Base-by-base conservation (phyloP, 2,888 invertebrate genomes). In the Callosobruchus maculatus region DNA sequence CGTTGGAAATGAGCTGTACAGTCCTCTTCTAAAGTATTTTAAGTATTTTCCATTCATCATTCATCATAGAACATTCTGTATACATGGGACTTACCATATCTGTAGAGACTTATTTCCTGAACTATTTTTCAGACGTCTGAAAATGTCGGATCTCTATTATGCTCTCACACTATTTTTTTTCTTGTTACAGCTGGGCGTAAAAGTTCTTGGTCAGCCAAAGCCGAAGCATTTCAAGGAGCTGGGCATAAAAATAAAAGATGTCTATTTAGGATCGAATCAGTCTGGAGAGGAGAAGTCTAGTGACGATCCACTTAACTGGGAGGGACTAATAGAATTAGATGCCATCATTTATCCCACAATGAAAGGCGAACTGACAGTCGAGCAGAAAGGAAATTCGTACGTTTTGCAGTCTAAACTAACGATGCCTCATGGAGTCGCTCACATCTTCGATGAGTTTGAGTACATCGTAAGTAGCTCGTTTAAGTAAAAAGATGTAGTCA, bases 381-480 rank as follows among this genome's bases (percentile, higher is more conserved):
- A 90, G 78, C 89, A 90, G 82, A 87, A 88, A 80, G 88, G 87
- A 70, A 87, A 88, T 68, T 94, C 95, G 69, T 90, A 88, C 81
- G 85, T 88, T 70, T 78, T 89, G 67, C 83, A 87, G 70, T 89
- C 88, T 2, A 88, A 87, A 80, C 80, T 92, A 20, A 85, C 86
- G 68, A 82, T 92, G 73, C 91, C 92, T 0, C 87, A 88, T 72
- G 91, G 92, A 69, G 86, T 86, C 21, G 87, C 92, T 0, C 86
- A 89, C 21, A 82, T 93, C 70, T 88, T 89, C 75, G 90, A 93
- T 83, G 88, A 88, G 75, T 88, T 92, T 13, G 88, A 88, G 75
- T 88, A 88, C 77, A 88, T 88, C 22, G 91, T 92, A 85, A 84
- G 86, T 81, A 26, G 26, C 2, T 26, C 26, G 26, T 26, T 26